Base-by-base conservation (phyloP, 2,797 vertebrate genomes). In the Oreonectes daqikongensis region DNA sequence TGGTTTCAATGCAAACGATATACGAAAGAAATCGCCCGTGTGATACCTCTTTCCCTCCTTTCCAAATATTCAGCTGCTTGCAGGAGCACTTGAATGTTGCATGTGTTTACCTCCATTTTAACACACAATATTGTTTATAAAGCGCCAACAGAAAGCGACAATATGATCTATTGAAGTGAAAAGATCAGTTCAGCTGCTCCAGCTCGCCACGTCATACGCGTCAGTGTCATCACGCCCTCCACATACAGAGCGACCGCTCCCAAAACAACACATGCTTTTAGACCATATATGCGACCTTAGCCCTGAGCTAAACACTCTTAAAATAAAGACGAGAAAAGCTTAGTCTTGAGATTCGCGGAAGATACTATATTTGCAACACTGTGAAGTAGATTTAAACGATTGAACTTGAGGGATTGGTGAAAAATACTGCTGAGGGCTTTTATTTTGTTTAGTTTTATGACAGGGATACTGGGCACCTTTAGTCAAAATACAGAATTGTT, bases 41-140 rank as follows among this genome's bases (percentile, higher is more conserved):
- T 42, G 26, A 48, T 55, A 96, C 95, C 96, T 91, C 95, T 84
- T 53, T 95, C 94, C 80, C 92, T 92, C 61, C 95, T 92, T 78
- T 98, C 97, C 92, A 98, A 80, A 84, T 95, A 97, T 86, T 96
- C 96, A 0, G 97, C 97, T 0, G 97, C 97, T 82, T 94, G 95
- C 5, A 98, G 91, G 77, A 99, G 94, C 72, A 97, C 96, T 87
- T 97, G 96, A 74, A 97, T 95, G 88, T 95, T 96, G 89, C 93
- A 94, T 18, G 93, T 32, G 70, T 90, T 87, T 18, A 90, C 90
- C 71, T 97, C 95, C 96, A 97, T 98, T 69, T 15, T 65, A 22
- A 26, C 28, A 46, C 77, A 69, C 46, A 35, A 24, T 72, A 55
- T 75, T 75, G 69, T 59, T 38, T 66, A n/a, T 42, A 57, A 78